These are phyloP conservation scores for Phanerotoma sp. DNA, from an alignment of 2,888 invertebrate species.

Conservation along the genomic window DNA sequence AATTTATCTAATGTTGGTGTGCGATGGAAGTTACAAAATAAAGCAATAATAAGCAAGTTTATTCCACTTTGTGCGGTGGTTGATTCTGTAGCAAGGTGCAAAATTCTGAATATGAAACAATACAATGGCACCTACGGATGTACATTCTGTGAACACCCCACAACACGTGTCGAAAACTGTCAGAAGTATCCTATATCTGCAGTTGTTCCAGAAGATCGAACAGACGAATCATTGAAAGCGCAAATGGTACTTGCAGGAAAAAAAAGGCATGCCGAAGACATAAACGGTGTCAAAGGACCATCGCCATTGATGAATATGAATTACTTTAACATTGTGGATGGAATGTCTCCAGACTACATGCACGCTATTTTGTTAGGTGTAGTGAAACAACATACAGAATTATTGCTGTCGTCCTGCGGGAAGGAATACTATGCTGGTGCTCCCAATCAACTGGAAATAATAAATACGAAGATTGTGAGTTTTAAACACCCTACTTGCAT, in stretches of 20 bases:
- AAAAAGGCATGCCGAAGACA: neutral
- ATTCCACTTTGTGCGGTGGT: too few relatives aligned
- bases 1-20: too few relatives aligned
- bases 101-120: too few relatives aligned
- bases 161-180: neutral
- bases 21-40: too few relatives aligned
- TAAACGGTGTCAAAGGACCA: constrained; percentile 19
- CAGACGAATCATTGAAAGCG: constrained; percentile 8
- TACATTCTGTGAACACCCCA: neutral
- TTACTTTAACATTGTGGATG: constrained; percentile 21
- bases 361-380: constrained; percentile 21
- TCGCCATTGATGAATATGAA: constrained; percentile 26
- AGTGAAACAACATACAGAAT: constrained; percentile 13
- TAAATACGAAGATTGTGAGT: constrained; percentile 14
- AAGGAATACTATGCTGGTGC: constrained; percentile 22
- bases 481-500: constrained; percentile 13
- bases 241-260: neutral
- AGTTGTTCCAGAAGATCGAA: constrained; percentile 9
- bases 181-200: constrained; percentile 22
- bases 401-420: constrained; percentile 1
- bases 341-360: constrained; percentile 19
- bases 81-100: too few relatives aligned
- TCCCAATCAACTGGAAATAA: constrained; percentile 13
- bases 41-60: too few relatives aligned
- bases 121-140: constrained; percentile 15